These are phyloP conservation scores for Drosophila neotestacea DNA, from an alignment of 2,888 invertebrate species.

Conservation along the genomic window DNA sequence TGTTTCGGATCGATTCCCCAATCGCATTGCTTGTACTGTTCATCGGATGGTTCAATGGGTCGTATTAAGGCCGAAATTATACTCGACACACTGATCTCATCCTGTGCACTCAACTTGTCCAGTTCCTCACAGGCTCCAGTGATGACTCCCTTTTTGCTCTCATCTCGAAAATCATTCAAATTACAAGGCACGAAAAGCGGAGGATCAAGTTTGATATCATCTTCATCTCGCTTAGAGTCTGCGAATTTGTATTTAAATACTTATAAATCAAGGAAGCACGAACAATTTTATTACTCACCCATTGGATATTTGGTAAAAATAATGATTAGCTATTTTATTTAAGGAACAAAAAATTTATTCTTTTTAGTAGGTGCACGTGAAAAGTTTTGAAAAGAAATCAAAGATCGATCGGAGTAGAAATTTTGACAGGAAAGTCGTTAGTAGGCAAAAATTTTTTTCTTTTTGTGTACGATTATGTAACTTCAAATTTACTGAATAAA, in stretches of 20 bases:
- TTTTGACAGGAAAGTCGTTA: conserved; percentile 1
- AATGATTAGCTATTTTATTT: not conserved
- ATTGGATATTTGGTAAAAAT: conserved; percentile 3
- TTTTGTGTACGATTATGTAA: too few relatives aligned
- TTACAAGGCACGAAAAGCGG: conserved; percentile 69
- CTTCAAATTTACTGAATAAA: too few relatives aligned
- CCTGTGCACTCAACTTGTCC: conserved; percentile 68
- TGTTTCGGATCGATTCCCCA: conserved; percentile 76
- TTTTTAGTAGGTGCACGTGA: not conserved
- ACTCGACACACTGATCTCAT: conserved; percentile 82
- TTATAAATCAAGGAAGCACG: not conserved
- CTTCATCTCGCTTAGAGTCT: not conserved
- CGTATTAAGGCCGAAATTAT: conserved; percentile 76
- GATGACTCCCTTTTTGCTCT: conserved; percentile 6
- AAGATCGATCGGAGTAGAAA: not conserved
- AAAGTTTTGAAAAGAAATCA: conserved; percentile 4
- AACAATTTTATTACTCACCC: conserved; percentile 8
- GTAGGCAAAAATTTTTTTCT: too few relatives aligned
- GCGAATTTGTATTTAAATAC: not conserved
- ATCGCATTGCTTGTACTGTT: conserved; percentile 54
- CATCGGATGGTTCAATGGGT: conserved; percentile 67
- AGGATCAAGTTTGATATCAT: conserved; percentile 44
- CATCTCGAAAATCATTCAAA: conserved; percentile 39
- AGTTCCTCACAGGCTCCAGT: conserved; percentile 57
- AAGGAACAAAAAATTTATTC: conserved; percentile 21